Evolutionary conservation across 2,888 invertebrate species (phyloP).

Genomic region (Cryptus viduatorius): DNA sequence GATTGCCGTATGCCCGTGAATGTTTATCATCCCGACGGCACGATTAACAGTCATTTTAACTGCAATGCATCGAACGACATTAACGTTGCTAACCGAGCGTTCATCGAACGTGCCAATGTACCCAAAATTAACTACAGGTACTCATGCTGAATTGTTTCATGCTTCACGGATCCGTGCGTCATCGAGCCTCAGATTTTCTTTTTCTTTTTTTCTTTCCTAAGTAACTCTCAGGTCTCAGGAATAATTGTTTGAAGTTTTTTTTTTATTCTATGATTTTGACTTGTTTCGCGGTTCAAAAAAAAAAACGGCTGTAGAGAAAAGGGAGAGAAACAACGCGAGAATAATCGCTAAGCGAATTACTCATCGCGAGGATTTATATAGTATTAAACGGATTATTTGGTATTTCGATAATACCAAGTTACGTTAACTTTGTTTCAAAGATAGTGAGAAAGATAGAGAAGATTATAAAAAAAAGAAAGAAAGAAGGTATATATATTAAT

Average conservation of each 20-base stretch:
- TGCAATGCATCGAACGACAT: slow-evolving; percentile 46
- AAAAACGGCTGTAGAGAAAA: not conserved
- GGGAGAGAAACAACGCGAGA: not conserved
- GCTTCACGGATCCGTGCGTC: not conserved
- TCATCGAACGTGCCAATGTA: slow-evolving; percentile 33
- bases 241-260: slow-evolving; percentile 14
- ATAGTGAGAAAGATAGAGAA: slow-evolving; percentile 22
- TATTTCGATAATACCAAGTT: slow-evolving; percentile 58
- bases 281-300: not conserved
- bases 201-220: slow-evolving; percentile 18
- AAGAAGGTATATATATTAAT: slow-evolving; percentile 42
- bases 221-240: slow-evolving; percentile 3
- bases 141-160: slow-evolving; percentile 52
- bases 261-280: slow-evolving; percentile 22
- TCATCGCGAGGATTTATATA: slow-evolving; percentile 29
- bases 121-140: slow-evolving; percentile 57
- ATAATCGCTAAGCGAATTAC: slow-evolving; percentile 32
- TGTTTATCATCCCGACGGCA: slow-evolving; percentile 42
- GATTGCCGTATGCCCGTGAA: slow-evolving; percentile 63
- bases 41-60: slow-evolving; percentile 64
- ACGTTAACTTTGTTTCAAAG: slow-evolving; percentile 45
- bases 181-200: slow-evolving; percentile 7
- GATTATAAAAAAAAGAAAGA: slow-evolving; percentile 12
- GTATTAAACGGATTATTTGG: slow-evolving; percentile 53
- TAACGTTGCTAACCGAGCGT: slow-evolving; percentile 43